Percentiles rank a stretch among this genome's conserved stretches.
phyloP scores from a whole-genome alignment of 1,140 invertebrate species.

The Platyscapa corneri region DNA sequence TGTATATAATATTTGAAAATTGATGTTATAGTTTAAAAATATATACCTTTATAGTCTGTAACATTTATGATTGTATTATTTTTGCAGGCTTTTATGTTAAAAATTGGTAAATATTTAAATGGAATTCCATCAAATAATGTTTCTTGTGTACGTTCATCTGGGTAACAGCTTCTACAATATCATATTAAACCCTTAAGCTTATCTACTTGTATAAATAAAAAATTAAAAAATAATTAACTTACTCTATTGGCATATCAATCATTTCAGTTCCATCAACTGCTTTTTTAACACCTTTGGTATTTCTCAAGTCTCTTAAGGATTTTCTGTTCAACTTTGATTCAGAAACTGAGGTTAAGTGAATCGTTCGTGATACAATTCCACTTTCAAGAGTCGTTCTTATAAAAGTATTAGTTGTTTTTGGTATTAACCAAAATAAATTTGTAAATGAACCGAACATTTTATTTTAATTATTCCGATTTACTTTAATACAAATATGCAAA shows the following conservation, averaged over 20 bases:
- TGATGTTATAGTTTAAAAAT: not conserved
- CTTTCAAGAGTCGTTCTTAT: not conserved
- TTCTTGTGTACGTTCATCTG: constrained; percentile 82
- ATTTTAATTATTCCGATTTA: not conserved
- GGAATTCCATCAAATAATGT: constrained; percentile 84
- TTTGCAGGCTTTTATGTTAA: constrained; percentile 84
- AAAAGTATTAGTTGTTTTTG: not conserved
- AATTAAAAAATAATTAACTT: not conserved
- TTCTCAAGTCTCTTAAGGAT: constrained; percentile 76
- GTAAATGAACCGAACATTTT: constrained; percentile 25
- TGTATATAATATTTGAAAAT: too few relatives aligned
- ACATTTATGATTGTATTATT: constrained; percentile 92
- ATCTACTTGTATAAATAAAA: not conserved
- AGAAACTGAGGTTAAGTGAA: constrained; percentile 66
- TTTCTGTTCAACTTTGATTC: constrained; percentile 65
- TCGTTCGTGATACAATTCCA: constrained; percentile 46
- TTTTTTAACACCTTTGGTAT: constrained; percentile 25
- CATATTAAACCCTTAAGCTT: not conserved
- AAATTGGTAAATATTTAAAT: constrained; percentile 87
- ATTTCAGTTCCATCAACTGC: too few relatives aligned
- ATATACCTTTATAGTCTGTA: constrained; percentile 80
- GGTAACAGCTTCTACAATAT: constrained; percentile 81
- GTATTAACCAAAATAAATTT: not conserved
- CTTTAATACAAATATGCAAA: not conserved
- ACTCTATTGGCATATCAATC: too few relatives aligned